Conservation (phyloP, 2,797 vertebrate species). For the Myotis pilosus region DNA sequence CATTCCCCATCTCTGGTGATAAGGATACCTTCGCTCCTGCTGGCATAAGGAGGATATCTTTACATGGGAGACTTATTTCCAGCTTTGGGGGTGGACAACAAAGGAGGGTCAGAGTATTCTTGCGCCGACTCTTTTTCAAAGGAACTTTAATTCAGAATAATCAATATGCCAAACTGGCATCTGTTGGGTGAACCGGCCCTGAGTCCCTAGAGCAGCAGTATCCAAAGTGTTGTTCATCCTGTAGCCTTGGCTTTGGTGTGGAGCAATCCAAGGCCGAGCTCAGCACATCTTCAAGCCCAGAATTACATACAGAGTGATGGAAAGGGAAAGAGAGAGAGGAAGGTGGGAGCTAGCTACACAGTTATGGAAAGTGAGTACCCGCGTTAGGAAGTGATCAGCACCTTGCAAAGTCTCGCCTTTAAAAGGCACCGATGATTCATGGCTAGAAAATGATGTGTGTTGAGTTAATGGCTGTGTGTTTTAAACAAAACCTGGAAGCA, state of each 20-base stretch:
- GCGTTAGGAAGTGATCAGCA: background rate
- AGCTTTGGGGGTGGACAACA: background rate
- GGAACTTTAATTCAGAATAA: background rate
- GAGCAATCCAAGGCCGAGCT: background rate
- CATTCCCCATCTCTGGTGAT: background rate
- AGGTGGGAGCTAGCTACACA: background rate
- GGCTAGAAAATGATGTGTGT: constrained; percentile 16
- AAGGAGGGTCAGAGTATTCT: background rate
- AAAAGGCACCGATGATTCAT: constrained; percentile 16
- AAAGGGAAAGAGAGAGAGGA: background rate
- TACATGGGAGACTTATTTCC: background rate
- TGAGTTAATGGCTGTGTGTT: constrained; percentile 27
- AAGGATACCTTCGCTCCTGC: background rate
- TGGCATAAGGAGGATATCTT: background rate
- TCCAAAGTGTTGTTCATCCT: background rate
- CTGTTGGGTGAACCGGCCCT: background rate
- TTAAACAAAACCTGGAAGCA: constrained; percentile 44
- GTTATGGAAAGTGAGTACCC: background rate
- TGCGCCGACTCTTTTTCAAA: background rate
- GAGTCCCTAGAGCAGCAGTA: background rate
- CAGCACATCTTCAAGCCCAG: background rate
- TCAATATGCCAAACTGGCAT: background rate
- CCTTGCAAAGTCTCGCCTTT: background rate
- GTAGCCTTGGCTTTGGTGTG: background rate
- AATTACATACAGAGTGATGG: background rate